Conservation (phyloP, 2,888 invertebrate species). For the Timandra comae region DNA sequence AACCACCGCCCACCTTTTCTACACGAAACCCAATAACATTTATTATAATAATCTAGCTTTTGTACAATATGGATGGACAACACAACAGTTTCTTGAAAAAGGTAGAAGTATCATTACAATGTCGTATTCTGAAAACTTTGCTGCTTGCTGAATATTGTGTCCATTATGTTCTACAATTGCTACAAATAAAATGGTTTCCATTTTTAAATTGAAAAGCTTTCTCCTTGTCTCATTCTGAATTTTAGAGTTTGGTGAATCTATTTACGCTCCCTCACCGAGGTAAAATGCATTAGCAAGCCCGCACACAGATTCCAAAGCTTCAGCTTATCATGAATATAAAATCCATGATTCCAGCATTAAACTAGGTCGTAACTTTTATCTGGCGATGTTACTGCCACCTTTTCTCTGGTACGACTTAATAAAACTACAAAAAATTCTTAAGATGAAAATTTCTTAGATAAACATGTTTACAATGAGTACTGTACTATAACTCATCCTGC, state of each 20-base stretch:
- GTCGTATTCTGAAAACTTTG: no score
- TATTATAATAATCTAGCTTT: constrained; percentile 36
- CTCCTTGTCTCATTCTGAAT: neutral
- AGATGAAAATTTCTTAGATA: no score
- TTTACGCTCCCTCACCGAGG: constrained; percentile 16
- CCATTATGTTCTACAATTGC: no score
- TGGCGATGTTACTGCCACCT: neutral
- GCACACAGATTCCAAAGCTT: constrained; percentile 11
- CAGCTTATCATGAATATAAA: constrained; percentile 24
- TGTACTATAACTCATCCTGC: no score
- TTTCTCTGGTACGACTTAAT: neutral
- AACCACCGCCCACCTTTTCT: constrained; percentile 40
- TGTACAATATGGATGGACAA: constrained; percentile 18
- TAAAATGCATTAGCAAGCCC: constrained; percentile 19
- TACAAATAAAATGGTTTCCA: no score
- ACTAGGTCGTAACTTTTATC: constrained; percentile 20
- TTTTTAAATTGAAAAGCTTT: constrained; percentile 5
- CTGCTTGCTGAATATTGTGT: no score
- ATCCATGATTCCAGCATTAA: constrained; percentile 10
- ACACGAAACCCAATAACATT: constrained; percentile 33
- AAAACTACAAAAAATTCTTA: no score
- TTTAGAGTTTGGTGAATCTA: neutral
- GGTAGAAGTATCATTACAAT: no score
- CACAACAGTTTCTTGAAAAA: constrained; percentile 10
- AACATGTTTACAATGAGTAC: no score